Base-by-base conservation (phyloP, 2,888 invertebrate species). In the Tuta absoluta region DNA sequence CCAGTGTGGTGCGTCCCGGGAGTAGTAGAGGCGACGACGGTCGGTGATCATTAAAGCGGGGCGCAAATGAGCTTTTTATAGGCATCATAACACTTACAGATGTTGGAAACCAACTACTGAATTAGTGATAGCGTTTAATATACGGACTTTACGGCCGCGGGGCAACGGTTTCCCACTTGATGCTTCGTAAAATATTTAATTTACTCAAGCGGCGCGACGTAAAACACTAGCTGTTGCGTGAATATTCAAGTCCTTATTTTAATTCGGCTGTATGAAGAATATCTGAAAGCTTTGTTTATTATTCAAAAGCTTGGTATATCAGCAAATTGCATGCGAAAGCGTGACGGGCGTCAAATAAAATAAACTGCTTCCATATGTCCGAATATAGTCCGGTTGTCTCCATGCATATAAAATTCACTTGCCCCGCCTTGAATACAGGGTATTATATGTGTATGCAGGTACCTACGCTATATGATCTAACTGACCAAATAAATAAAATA, bases 331-430 rank as follows among this genome's bases (percentile, higher is more conserved):
- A 57, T 24, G 38, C 28, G 33, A 38, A 45, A 38, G 38, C 33
- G 33, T 21, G 48, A 57, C 49, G 63, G 48, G 61, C 49, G 63
- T 62, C 57, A 62, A 62, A 65, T 66, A 65, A 71, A 76, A 80
- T 75, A 78, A 82, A 82, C 71, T 77, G 73, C 74, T 72, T 75
- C 72, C 78, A 78, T 82, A 78, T 78, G 85, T 83, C 84, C 81
- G 76, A 84, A 82, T 80, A 77, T 81, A 82, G 83, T 79, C 78
- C 73, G 77, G 78, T 78, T 83, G 81, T 85, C 84, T 85, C 80
- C 82, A 77, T 86, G 85, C 85, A 85, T 87, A 84, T 84, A 84
- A 82, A 83, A 86, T 85, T 82, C 80, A 80, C 81, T 85, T 76
- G 77, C 77, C 74, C 75, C 77, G 75, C 74, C 74, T 78, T 87